Evolutionary conservation across 2,888 invertebrate genomes (phyloP), one percentile per base, ranked within the genome.

Genomic region (Catocala fraxini): DNA sequence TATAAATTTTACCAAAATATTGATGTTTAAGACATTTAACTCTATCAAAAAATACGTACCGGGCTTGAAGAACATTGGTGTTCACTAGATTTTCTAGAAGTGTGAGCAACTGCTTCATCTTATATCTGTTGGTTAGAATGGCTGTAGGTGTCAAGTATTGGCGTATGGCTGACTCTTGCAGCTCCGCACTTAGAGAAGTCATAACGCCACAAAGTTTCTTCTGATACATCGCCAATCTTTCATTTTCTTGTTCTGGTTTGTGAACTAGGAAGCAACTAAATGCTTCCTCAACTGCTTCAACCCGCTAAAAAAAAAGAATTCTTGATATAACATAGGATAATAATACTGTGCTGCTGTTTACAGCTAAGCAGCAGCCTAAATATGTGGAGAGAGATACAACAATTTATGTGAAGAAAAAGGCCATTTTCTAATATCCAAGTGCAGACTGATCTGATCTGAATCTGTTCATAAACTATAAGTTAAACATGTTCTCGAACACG

Each of bases 201-300:
- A 98, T 96, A 0, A 96, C 95, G 12, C 92, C 92, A 59, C 96
- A 96, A 42, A 98, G 88, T 70, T 96, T 96, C 69, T 96, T 96
- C 74, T 97, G 96, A 90, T 97, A 97, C 81, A 93, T 89, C 45
- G 95, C 88, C 35, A 96, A 91, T 84, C 96, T 96, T 73, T 97
- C 96, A 70, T 93, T 94, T 83, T 98, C 97, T 62, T 95, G 95
- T 56, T 96, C 96, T 13, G 96, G 95, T 73, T 96, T 96, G 80
- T 98, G 97, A 0, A 98, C 97, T 63, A 98, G 95, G 77, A 97
- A 98, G 78, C 97, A 97, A 84, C 97, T 97, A 83, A 99, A 98
- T 0, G 98, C 98, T 88, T 98, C 98, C 83, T 98, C 98, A 41
- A 98, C 97, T 0, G 96, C 95, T 83, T 98, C 97, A 6, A 98